Conservation (phyloP, 2,797 vertebrate species). For the Potorous gilbertii region DNA sequence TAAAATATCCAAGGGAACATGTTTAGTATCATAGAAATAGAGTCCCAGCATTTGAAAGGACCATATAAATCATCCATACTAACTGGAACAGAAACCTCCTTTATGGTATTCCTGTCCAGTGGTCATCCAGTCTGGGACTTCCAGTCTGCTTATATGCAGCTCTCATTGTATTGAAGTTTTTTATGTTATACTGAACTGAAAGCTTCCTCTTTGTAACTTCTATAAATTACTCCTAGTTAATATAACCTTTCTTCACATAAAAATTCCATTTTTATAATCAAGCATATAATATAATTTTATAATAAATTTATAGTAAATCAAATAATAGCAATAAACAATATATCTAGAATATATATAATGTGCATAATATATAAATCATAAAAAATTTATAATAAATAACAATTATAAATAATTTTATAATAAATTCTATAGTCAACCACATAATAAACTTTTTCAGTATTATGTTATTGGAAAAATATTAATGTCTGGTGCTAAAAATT, state of each 20-base stretch:
- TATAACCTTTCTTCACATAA: slow-evolving; percentile 91
- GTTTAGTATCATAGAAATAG: background rate
- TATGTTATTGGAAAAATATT: slow-evolving; percentile 29
- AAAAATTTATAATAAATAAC: too few species aligned
- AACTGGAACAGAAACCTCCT: background rate
- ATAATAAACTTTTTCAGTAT: slow-evolving; percentile 53
- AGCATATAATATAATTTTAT: slow-evolving; percentile 76
- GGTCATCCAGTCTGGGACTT: background rate
- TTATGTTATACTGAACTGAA: background rate
- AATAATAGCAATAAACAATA: too few species aligned
- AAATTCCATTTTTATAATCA: slow-evolving; percentile 88
- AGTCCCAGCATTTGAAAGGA: background rate
- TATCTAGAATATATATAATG: too few species aligned
- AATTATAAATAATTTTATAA: too few species aligned
- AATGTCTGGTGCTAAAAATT: background rate
- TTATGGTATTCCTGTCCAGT: background rate
- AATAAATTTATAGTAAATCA: slow-evolving; percentile 86
- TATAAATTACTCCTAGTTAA: background rate
- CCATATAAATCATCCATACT: background rate
- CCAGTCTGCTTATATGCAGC: background rate
- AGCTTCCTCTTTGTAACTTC: background rate
- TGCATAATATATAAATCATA: too few species aligned
- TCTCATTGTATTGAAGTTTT: background rate
- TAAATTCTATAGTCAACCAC: slow-evolving; percentile 86
- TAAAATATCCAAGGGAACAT: background rate